These are phyloP conservation scores for Bilobella aurantiaca DNA, from an alignment of 1,140 invertebrate genomes.

Conservation along the genomic window DNA sequence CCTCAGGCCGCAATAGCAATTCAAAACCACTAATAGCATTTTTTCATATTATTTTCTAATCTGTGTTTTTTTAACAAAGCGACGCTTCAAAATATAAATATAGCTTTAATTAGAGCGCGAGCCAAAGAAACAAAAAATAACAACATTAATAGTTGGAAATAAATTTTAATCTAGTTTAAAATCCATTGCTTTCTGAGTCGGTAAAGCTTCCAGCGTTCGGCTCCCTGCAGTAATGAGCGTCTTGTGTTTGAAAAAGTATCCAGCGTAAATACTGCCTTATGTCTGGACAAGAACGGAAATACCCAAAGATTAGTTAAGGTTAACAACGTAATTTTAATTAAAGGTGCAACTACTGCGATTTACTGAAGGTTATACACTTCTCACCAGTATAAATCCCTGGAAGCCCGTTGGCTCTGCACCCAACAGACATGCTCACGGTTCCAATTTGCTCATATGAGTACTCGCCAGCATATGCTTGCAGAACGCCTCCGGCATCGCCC, in stretches of 20 bases:
- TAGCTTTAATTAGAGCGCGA: too few species aligned
- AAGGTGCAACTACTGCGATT: neutral
- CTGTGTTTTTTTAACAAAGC: too few species aligned
- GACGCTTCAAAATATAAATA: too few species aligned
- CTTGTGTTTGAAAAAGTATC: neutral
- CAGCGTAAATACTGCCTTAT: neutral
- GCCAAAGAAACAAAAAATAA: too few species aligned
- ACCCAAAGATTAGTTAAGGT: neutral
- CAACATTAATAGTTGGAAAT: too few species aligned
- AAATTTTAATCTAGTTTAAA: too few species aligned
- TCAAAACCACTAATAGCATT: too few species aligned
- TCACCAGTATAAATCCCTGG: neutral
- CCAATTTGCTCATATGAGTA: slow-evolving; percentile 1
- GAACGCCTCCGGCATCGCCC: neutral
- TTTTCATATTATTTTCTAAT: too few species aligned
- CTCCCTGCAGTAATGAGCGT: neutral
- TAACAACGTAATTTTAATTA: neutral
- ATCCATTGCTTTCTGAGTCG: neutral
- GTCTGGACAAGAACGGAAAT: neutral
- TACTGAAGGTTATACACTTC: too few species aligned
- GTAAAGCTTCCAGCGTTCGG: neutral
- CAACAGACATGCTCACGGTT: neutral
- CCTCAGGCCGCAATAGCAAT: too few species aligned
- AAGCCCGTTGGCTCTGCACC: neutral
- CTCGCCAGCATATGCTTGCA: neutral